Conservation (phyloP, 2,797 vertebrate species). For the Lerista edwardsae region DNA sequence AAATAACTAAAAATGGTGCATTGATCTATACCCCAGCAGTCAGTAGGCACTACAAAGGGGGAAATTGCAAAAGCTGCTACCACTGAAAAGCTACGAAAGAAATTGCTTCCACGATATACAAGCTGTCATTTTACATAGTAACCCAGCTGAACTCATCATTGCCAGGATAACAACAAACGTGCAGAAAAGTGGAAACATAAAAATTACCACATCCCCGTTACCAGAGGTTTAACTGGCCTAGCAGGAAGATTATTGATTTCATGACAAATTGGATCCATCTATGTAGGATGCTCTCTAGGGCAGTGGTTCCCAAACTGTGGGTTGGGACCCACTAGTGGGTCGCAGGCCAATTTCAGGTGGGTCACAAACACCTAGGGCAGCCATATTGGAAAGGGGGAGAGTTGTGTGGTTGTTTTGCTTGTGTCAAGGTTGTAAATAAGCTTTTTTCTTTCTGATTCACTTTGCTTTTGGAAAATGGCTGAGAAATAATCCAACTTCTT, state of each 20-base stretch:
- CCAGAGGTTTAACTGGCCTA: neutral
- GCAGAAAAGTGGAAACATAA: neutral
- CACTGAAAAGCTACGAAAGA: neutral
- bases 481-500: no score
- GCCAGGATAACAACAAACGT: neutral
- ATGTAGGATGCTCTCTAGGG: neutral
- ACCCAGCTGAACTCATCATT: neutral
- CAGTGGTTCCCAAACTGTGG: no score
- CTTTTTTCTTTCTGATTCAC: no score
- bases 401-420: no score
- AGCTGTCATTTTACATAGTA: constrained; percentile 25
- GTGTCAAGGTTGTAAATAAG: no score
- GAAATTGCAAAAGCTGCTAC: constrained; percentile 35
- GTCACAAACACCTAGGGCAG: no score
- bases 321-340: no score
- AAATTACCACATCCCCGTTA: neutral
- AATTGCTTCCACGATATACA: neutral
- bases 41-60: constrained; percentile 44
- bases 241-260: neutral
- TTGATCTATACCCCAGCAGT: constrained; percentile 64
- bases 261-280: neutral
- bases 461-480: no score
- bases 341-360: no score
- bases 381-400: no score
- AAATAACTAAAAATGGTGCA: constrained; percentile 70